Percentiles rank a stretch among this genome's conserved stretches.
Conservation (phyloP, 2,888 invertebrate species). For the Tiliacea aurago region DNA sequence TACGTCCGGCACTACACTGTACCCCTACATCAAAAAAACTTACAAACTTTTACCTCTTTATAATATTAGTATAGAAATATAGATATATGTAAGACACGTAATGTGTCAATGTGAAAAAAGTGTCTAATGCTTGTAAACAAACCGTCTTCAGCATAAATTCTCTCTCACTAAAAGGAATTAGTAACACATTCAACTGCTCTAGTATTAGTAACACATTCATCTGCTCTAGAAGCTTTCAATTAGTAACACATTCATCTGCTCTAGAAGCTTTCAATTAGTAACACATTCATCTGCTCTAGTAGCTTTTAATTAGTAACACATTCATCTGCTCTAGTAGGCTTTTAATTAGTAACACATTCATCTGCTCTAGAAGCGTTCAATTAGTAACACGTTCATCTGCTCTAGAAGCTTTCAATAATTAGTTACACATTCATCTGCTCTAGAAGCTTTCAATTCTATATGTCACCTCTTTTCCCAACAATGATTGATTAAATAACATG, state of each 20-base stretch:
- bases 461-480: neutral
- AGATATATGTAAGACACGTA: too few relatives aligned
- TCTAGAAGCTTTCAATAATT: too few relatives aligned
- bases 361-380: neutral
- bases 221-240: neutral
- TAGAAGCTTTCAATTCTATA: neutral
- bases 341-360: too few relatives aligned
- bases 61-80: too few relatives aligned
- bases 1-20: too few relatives aligned
- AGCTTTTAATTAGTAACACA: neutral
- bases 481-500: neutral
- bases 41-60: too few relatives aligned
- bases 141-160: neutral
- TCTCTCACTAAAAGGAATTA: neutral
- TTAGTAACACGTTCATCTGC: too few relatives aligned
- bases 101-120: too few relatives aligned
- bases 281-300: neutral
- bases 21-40: too few relatives aligned
- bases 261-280: too few relatives aligned
- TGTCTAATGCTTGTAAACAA: neutral
- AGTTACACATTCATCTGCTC: neutral
- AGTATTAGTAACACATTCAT: neutral
- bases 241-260: too few relatives aligned
- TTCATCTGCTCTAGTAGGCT: too few relatives aligned
- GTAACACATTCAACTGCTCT: neutral